These are phyloP conservation scores for Ichneumoninae sp. DNA, from an alignment of 2,888 invertebrate genomes.

Conservation along the genomic window DNA sequence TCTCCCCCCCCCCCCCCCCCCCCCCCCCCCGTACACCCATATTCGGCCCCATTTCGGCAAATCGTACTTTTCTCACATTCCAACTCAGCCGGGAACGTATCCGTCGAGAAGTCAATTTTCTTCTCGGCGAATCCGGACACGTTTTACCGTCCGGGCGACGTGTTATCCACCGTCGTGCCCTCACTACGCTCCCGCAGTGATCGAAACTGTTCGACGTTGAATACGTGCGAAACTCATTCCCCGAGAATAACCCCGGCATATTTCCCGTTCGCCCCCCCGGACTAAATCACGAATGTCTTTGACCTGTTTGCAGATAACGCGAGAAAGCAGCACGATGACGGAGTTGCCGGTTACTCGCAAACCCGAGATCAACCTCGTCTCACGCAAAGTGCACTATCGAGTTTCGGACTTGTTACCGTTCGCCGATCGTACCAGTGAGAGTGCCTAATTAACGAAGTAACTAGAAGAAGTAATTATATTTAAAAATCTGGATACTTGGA, in stretches of 20 bases:
- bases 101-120: slow-evolving; percentile 35
- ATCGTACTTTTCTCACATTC: slow-evolving; percentile 39
- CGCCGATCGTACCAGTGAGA: slow-evolving; percentile 61
- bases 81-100: slow-evolving; percentile 14
- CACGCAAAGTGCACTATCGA: slow-evolving; percentile 54
- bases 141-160: background rate
- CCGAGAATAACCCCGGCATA: background rate
- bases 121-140: slow-evolving; percentile 30
- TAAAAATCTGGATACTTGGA: slow-evolving; percentile 47
- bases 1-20: background rate
- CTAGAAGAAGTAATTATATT: slow-evolving; percentile 6
- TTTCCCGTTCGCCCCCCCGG: background rate
- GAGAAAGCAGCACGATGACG: slow-evolving; percentile 74
- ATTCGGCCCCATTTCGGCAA: slow-evolving; percentile 44
- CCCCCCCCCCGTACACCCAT: background rate
- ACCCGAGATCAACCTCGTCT: slow-evolving; percentile 56
- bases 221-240: slow-evolving; percentile 36
- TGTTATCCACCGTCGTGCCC: background rate
- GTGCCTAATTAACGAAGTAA: slow-evolving; percentile 63
- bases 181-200: slow-evolving; percentile 45
- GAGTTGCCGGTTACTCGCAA: slow-evolving; percentile 43
- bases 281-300: slow-evolving; percentile 65
- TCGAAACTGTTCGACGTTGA: slow-evolving; percentile 75
- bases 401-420: slow-evolving; percentile 48
- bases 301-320: slow-evolving; percentile 79